These are phyloP conservation scores for Luperina testacea DNA, from an alignment of 2,888 invertebrate genomes.

Conservation along the genomic window DNA sequence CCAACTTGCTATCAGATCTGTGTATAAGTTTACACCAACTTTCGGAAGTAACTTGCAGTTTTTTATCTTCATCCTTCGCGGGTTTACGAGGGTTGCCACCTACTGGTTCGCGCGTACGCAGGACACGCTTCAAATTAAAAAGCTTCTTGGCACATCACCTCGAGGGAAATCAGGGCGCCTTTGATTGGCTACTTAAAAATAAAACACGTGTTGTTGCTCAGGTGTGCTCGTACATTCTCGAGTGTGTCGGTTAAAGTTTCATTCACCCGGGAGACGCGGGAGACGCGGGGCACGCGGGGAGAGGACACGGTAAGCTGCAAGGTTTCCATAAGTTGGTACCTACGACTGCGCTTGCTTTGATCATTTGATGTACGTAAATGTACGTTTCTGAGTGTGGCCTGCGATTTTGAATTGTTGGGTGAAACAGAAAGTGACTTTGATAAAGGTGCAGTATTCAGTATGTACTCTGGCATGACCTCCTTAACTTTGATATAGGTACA, in stretches of 20 bases:
- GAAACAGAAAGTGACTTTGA: constrained; percentile 14
- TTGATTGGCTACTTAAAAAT: constrained; percentile 58
- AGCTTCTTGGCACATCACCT: constrained; percentile 44
- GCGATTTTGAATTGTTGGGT: not conserved
- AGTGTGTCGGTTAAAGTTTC: constrained; percentile 28
- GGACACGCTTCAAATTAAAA: constrained; percentile 39
- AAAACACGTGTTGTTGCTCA: constrained; percentile 38
- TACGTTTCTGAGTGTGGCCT: not conserved
- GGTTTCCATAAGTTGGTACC: not conserved
- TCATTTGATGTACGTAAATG: too few relatives aligned
- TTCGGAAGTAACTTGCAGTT: constrained; percentile 46
- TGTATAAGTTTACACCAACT: constrained; percentile 33
- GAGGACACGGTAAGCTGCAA: not conserved
- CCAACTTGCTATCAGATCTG: constrained; percentile 44
- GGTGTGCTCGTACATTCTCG: constrained; percentile 11
- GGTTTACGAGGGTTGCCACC: constrained; percentile 35
- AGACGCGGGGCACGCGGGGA: not conserved
- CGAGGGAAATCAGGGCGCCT: constrained; percentile 54
- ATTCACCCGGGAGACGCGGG: not conserved
- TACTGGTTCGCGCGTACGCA: not conserved
- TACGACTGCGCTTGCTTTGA: not conserved
- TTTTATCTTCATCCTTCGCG: constrained; percentile 43
- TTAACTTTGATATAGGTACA: not conserved
- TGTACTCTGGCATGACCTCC: too few relatives aligned
- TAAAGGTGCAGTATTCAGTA: not conserved